Evolutionary conservation across 2,113 vertebrate genomes (phyloP).

Genomic region (Cathartes aura): DNA sequence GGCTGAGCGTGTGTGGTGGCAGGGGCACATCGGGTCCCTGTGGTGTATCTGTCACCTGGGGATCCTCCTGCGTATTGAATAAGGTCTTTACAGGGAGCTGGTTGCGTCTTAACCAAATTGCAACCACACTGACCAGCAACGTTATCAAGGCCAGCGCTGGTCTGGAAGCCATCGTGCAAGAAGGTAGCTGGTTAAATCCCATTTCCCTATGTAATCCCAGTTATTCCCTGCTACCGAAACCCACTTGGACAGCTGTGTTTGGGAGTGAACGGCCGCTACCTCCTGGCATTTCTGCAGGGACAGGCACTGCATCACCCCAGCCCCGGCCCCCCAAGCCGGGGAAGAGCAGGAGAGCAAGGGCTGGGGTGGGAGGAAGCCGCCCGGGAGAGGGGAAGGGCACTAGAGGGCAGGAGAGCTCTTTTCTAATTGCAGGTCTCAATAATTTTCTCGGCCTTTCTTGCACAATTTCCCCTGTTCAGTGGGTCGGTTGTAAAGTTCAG

Average conservation of each 20-base stretch:
- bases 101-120: neutral
- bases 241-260: neutral
- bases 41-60: neutral
- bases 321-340: accelerated
- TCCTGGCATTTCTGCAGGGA: neutral
- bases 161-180: neutral
- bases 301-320: neutral
- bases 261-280: accelerated
- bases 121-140: accelerated
- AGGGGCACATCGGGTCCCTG: accelerated
- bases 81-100: neutral
- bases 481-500: neutral
- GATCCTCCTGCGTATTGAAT: accelerated
- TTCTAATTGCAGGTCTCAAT: accelerated
- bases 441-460: neutral
- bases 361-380: neutral
- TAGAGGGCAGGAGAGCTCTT: constrained; percentile 66
- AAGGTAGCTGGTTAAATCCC: neutral
- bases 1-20: neutral
- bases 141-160: accelerated
- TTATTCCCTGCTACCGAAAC: neutral
- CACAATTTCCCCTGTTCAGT: neutral
- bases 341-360: neutral
- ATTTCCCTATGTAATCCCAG: neutral
- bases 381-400: neutral